Evolutionary conservation across 2,113 vertebrate genomes (phyloP), one percentile per base, ranked within the genome.

Genomic region (Hyperopisus bebe): DNA sequence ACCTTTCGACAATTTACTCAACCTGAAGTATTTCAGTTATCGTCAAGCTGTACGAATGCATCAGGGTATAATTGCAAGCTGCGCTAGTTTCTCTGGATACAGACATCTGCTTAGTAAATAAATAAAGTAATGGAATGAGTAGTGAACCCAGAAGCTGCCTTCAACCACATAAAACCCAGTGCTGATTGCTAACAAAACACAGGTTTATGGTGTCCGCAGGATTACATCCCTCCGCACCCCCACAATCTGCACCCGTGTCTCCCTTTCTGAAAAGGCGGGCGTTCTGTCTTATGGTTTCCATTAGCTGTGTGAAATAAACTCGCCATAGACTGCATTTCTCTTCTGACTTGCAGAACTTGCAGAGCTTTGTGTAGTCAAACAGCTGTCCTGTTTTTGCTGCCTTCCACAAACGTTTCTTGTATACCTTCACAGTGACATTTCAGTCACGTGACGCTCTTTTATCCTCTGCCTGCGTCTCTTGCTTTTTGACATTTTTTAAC

Each of bases 211-310:
- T 88, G 86, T 88, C 90, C 17, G 15, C 24, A 53, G 53, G 39
- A 62, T 46, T 21, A 50, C 27, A 39, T 47, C 42, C 87, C 51
- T 88, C 86, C 1, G 21, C 46, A 39, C 44, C n/a, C 77, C 24
- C 24, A 48, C 70, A 87, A 77, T 62, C 39, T 35, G 15, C 35
- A 66, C 55, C 21, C 89, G 88, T 47, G 47, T 85, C 51, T 90
- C 35, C 46, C 77, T 77, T 31, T 48, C 80, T 82, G 35, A 74
- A 84, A 58, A 85, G 31, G 42, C 27, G 27, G 88, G 9, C 19
- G 35, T 35, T n/a, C 51, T 47, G 70, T 46, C 58, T 84, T 85
- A 90, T 91, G 89, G 50, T 51, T 91, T 91, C 88, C 51, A 90
- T 91, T 88, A 91, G 74, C 89, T 51, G 46, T 82, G 84, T 15